phyloP scores from a whole-genome alignment of 1,140 invertebrate species.

The Copidosoma floridanum region DNA sequence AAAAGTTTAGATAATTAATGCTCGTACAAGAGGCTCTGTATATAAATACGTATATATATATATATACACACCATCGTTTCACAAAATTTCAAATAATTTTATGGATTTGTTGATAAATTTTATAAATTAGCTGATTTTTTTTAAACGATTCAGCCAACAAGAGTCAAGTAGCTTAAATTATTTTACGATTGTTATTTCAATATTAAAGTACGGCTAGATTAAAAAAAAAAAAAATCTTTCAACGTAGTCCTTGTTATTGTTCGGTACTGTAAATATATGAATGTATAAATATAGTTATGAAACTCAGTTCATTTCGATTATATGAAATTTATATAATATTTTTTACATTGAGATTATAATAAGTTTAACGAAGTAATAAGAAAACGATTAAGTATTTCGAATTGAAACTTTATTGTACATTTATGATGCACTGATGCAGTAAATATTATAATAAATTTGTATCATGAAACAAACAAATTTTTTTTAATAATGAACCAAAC shows the following conservation, averaged over 20 bases:
- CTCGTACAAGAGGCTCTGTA: constrained; percentile 15
- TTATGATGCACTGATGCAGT: neutral
- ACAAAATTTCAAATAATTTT: neutral
- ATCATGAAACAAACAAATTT: neutral
- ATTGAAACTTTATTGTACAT: too few species aligned
- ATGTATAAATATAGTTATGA: too few species aligned
- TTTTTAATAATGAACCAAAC: too few species aligned
- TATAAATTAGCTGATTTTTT: neutral
- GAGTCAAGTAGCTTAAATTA: neutral
- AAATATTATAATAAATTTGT: constrained; percentile 20
- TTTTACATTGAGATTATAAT: too few species aligned
- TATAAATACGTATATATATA: constrained; percentile 18
- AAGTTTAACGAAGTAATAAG: too few species aligned
- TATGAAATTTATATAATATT: neutral
- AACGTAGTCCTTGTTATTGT: too few species aligned
- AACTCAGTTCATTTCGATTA: too few species aligned
- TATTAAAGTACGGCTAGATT: too few species aligned
- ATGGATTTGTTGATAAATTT: constrained; percentile 1
- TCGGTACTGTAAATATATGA: too few species aligned
- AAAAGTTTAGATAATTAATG: constrained; percentile 20
- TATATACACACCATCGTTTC: constrained; percentile 19
- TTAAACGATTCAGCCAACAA: neutral
- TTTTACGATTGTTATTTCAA: too few species aligned
- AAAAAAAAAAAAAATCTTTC: too few species aligned
- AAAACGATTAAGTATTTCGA: too few species aligned